A percentile compares a stretch with the other conserved stretches of the same genome.
Conservation (phyloP, 2,113 vertebrate genomes). For the Chaetorhynchus papuensis region DNA sequence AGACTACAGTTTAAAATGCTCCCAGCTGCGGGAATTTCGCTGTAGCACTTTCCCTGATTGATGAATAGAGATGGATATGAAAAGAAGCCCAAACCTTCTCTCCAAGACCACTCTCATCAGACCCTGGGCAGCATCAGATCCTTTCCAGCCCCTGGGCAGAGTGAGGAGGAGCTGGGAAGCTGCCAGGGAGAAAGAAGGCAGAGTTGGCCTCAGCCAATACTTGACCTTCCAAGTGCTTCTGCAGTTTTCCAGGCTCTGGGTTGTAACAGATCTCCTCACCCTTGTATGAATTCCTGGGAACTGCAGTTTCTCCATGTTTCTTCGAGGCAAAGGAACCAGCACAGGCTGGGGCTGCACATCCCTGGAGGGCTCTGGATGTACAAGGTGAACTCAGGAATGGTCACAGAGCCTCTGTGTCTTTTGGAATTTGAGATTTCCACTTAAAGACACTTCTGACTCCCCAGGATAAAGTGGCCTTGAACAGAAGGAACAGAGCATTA, state of each 20-base stretch:
- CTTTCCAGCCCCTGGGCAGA: background rate
- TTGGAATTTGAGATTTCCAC: background rate
- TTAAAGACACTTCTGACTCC: background rate
- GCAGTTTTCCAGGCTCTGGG: background rate
- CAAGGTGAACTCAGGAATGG: fast-evolving
- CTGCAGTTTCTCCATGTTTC: background rate
- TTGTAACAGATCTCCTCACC: background rate
- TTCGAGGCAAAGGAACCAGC: background rate
- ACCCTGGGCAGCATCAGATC: background rate
- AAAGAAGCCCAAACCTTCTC: background rate
- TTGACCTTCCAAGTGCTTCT: background rate
- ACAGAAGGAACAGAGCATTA: background rate
- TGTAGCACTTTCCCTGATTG: background rate
- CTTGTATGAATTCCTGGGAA: background rate
- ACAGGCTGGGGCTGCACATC: background rate
- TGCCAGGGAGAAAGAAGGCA: background rate
- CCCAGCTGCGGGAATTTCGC: fast-evolving
- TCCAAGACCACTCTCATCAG: fast-evolving
- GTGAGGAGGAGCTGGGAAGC: background rate
- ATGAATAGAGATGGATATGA: background rate
- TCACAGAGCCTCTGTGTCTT: background rate
- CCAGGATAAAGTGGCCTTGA: background rate
- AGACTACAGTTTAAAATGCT: background rate
- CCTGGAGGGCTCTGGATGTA: background rate
- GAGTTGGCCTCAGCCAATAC: fast-evolving